Evolutionary conservation across 2,888 invertebrate genomes (phyloP), one percentile per base, ranked within the genome.

Genomic region (Heliothis peltigera): DNA sequence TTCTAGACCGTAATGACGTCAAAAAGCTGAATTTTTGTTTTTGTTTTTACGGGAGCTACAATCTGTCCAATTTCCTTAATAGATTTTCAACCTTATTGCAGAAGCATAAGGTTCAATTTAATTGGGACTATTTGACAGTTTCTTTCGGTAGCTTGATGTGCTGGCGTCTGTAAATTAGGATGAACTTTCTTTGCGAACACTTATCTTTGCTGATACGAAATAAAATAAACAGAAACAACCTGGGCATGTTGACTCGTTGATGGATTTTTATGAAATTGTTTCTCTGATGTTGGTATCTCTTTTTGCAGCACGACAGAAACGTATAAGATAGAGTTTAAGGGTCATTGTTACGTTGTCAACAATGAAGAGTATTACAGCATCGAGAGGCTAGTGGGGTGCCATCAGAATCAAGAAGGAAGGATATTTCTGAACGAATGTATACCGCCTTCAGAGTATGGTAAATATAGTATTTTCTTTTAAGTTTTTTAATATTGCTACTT

Each of bases 401-500:
- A 97, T 82, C 96, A 96, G 82, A 95, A 96, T 80, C 93, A 96
- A 0, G 95, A 96, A 53, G 95, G 95, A 51, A 87, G 94, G 53
- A 95, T 97, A 83, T 96, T 94, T 84, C 90, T 97, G 8, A 95
- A 96, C 52, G 97, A 97, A 86, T 97, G 98, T 82, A 95, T 98
- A 87, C 98, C 98, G 21, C 97, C 98, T 10, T 98, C 98, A 0
- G 98, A 98, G 95, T 98, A 98, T 92, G 98, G 98, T 98, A 92
- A 49, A 18, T 56, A 42, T 55, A 51, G 15, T 8, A 28, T 28
- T 25, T 8, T 28, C 2, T 28, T 8, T 8, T 8, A 28, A 28
- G 6, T 28, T 28, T 28, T 28, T 28, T 1, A 1, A 28, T 28
- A 25, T 25, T 28, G 28, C 4, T 7, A 25, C 28, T 28, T 28